Percentiles rank a stretch among this genome's conserved stretches.
Evolutionary conservation across 2,797 vertebrate species (phyloP).

Genomic region (Gadopsis bispinosus): DNA sequence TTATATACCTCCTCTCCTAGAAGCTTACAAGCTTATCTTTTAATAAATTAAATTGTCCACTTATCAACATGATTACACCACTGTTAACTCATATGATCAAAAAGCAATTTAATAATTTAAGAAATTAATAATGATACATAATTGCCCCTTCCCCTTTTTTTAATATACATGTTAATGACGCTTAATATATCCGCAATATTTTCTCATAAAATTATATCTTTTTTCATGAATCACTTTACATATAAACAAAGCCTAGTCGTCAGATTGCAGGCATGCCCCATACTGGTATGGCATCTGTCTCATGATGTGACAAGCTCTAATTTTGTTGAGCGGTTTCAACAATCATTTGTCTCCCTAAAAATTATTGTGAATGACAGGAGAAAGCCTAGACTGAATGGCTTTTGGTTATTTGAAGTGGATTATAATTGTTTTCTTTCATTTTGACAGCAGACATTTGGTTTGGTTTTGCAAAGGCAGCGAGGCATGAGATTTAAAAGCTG

Average conservation of each 20-base stretch:
- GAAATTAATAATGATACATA: slow-evolving; percentile 30
- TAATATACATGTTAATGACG: slow-evolving; percentile 30
- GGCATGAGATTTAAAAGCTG: not conserved
- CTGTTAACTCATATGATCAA: slow-evolving; percentile 10
- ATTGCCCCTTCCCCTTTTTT: not conserved
- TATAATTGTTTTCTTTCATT: slow-evolving; percentile 42
- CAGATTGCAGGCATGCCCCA: slow-evolving; percentile 1
- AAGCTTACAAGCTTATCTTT: not conserved
- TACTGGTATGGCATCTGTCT: slow-evolving; percentile 24
- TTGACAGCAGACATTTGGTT: slow-evolving; percentile 33
- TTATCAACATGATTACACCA: slow-evolving; percentile 17
- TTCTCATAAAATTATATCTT: not conserved
- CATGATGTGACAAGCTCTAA: slow-evolving; percentile 42
- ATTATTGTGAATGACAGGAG: slow-evolving; percentile 14
- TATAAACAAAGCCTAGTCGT: slow-evolving; percentile 24
- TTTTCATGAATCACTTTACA: not conserved
- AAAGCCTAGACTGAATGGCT: not conserved
- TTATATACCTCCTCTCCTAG: not conserved
- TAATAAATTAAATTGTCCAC: not conserved
- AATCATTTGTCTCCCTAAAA: slow-evolving; percentile 24
- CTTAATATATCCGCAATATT: slow-evolving; percentile 8
- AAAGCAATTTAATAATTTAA: slow-evolving; percentile 26
- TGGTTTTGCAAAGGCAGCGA: slow-evolving; percentile 13
- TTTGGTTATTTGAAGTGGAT: slow-evolving; percentile 26
- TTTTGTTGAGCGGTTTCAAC: slow-evolving; percentile 27